Percentiles rank a stretch among this genome's conserved stretches.
These are phyloP conservation scores for Lydus trimaculatus DNA, from an alignment of 2,888 invertebrate genomes.

Conservation along the genomic window DNA sequence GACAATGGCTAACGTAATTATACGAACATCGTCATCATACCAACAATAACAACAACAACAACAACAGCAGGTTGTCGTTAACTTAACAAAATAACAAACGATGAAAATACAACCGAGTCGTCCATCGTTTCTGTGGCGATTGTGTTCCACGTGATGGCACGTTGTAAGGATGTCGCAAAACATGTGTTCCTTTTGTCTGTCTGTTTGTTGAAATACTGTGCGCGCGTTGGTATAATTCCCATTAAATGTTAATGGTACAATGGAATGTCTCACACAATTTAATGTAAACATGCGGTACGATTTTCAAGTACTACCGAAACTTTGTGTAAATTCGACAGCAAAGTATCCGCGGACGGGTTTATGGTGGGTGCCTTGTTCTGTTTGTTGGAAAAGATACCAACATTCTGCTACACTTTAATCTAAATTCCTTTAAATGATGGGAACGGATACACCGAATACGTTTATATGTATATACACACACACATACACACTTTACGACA, in stretches of 20 bases:
- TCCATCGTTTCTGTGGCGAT: slow-evolving; percentile 1
- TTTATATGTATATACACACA: too few species aligned
- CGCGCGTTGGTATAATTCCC: slow-evolving; percentile 55
- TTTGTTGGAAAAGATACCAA: background rate
- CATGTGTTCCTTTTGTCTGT: slow-evolving; percentile 59
- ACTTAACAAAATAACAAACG: background rate
- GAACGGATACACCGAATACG: slow-evolving; percentile 17
- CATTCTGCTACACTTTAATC: slow-evolving; percentile 46
- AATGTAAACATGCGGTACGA: slow-evolving; percentile 55
- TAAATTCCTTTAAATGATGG: slow-evolving; percentile 50
- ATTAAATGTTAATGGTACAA: slow-evolving; percentile 61
- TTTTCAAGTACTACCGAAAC: slow-evolving; percentile 52
- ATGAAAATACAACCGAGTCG: background rate
- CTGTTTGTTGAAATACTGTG: slow-evolving; percentile 56
- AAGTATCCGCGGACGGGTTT: slow-evolving; percentile 50
- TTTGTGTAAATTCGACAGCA: slow-evolving; percentile 56
- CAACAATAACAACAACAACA: background rate
- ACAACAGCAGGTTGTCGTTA: background rate
- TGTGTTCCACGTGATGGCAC: slow-evolving; percentile 13
- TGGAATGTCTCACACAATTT: slow-evolving; percentile 59
- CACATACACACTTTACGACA: background rate
- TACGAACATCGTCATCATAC: background rate
- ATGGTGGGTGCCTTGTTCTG: slow-evolving; percentile 34
- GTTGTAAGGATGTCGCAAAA: slow-evolving; percentile 45
- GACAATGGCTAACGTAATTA: background rate